phyloP scores from a whole-genome alignment of 2,797 vertebrate genomes.

The Hydrocynus forskahlii region DNA sequence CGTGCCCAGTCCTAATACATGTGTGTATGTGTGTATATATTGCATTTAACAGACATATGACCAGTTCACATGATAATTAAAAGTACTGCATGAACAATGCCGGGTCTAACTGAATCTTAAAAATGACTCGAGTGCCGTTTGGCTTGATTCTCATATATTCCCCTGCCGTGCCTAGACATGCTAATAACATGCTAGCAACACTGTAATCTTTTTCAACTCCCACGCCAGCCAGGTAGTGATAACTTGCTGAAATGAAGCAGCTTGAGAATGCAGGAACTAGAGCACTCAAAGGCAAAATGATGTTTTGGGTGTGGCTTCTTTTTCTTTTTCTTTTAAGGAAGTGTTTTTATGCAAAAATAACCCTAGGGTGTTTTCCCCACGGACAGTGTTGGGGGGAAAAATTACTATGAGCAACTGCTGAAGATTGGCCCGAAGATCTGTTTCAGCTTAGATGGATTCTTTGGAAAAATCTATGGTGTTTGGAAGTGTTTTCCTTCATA shows the following conservation, averaged over 20 bases:
- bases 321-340: not conserved
- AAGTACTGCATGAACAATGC: not conserved
- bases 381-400: not conserved
- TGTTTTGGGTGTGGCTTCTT: not conserved
- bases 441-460: not conserved
- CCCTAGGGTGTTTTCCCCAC: not conserved
- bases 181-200: slow-evolving; percentile 10
- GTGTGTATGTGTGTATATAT: too few relatives aligned
- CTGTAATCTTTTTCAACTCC: not conserved
- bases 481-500: not conserved
- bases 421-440: not conserved
- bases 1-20: too few relatives aligned
- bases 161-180: slow-evolving; percentile 32
- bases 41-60: too few relatives aligned
- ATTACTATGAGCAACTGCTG: not conserved
- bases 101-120: not conserved
- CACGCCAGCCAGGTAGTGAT: not conserved
- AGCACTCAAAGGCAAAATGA: not conserved
- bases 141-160: not conserved
- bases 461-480: not conserved
- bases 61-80: not conserved
- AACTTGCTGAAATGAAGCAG: not conserved
- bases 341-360: not conserved
- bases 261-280: slow-evolving; percentile 4
- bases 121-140: not conserved